phyloP scores from a whole-genome alignment of 2,113 vertebrate species.

The Anser cygnoides region DNA sequence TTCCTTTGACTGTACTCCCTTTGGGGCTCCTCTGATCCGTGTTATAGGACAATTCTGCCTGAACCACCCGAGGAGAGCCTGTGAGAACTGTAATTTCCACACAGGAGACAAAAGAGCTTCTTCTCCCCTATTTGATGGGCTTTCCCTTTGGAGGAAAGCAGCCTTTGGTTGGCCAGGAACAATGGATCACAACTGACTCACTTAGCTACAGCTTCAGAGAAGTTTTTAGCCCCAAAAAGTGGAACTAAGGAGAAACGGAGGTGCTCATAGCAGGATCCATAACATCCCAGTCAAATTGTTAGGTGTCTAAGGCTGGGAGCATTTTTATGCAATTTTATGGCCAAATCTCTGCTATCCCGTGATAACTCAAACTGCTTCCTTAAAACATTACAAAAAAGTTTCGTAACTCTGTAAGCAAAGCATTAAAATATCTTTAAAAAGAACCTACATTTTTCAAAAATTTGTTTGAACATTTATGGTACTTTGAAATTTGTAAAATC shows the following conservation, averaged over 20 bases:
- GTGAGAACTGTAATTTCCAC: slow-evolving; percentile 8
- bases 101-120: not conserved
- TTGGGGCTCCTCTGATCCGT: slow-evolving; percentile 13
- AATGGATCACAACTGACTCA: not conserved
- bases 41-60: not conserved
- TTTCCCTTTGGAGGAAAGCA: not conserved
- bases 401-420: not conserved
- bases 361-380: not conserved
- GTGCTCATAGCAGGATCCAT: not conserved
- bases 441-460: not conserved
- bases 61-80: not conserved
- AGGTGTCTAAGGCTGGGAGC: not conserved
- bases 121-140: not conserved
- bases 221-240: not conserved
- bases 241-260: not conserved
- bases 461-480: not conserved
- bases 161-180: not conserved
- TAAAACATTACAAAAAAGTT: not conserved
- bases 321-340: not conserved
- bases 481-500: not conserved
- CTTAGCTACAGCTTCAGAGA: not conserved
- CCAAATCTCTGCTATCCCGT: not conserved
- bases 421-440: not conserved
- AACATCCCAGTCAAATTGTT: not conserved
- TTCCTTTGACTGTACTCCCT: slow-evolving; percentile 25